Conservation (phyloP, 1,140 invertebrate genomes). For the Cotesia chilonis region DNA sequence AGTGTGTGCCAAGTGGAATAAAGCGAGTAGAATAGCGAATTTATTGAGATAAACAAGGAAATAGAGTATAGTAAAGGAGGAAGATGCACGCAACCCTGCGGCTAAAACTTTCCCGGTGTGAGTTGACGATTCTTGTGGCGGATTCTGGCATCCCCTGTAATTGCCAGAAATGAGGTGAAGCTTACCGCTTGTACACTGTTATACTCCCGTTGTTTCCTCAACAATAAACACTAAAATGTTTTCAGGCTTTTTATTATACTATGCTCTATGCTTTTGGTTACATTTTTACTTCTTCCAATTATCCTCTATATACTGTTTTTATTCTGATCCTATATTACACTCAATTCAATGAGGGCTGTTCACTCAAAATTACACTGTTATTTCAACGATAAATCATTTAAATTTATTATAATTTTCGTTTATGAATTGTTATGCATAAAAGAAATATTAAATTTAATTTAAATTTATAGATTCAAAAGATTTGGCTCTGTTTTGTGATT, state of each 20-base stretch:
- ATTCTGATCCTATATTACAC: too few relatives aligned
- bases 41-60: conserved; percentile 2
- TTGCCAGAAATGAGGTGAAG: conserved; percentile 64
- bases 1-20: conserved; percentile 12
- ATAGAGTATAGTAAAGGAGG: conserved; percentile 1
- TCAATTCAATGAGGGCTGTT: too few relatives aligned
- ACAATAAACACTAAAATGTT: neutral
- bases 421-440: too few relatives aligned
- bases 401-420: too few relatives aligned
- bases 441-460: too few relatives aligned
- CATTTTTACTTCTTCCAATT: too few relatives aligned
- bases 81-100: conserved; percentile 8
- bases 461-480: too few relatives aligned
- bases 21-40: conserved; percentile 14
- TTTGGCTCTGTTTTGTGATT: too few relatives aligned
- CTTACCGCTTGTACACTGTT: conserved; percentile 52
- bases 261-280: neutral
- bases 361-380: too few relatives aligned
- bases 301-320: too few relatives aligned
- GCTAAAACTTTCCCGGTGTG: conserved; percentile 42
- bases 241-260: neutral
- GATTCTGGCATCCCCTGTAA: conserved; percentile 62
- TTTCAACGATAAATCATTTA: too few relatives aligned
- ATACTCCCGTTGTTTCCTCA: conserved; percentile 28
- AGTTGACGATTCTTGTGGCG: conserved; percentile 63